Base-by-base conservation (phyloP, 1,140 invertebrate genomes). In the Adoxophyes honmai region DNA sequence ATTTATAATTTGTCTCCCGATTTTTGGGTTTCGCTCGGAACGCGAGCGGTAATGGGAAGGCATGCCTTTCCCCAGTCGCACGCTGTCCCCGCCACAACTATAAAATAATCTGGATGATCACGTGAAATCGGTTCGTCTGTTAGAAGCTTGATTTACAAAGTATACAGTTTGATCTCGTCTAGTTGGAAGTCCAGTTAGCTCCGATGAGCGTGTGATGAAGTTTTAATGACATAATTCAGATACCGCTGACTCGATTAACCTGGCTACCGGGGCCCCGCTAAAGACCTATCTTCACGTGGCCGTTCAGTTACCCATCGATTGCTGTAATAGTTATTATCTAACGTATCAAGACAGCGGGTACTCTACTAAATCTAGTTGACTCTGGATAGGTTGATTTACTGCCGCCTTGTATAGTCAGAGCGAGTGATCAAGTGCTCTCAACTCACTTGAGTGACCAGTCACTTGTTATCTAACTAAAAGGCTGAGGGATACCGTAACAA, bases 221-320 rank as follows among this genome's bases (percentile, higher is more conserved):
- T 78, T 85, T 85, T 85, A 83, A 86, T 86, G 81, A 78, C 73
- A 82, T 80, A 83, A 84, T 85, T 67, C 72, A 69, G 72, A 81
- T 83, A 86, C 75, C 74, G 78, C 75, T 75, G 73, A 81, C 71
- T 86, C 75, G 66, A 83, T 88, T 86, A 86, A 74, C 70, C 73
- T 58, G 61, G 70, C 76, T 78, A 72, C 74, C 64, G 67, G 51
- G 59, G 48, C 62, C 28, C 38, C 57, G 60, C 48, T 74, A 75
- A 68, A 72, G 72, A 77, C 73, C 75, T 75, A 79, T 80, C 71
- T 75, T 78, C 67, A 66, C 61, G 65, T 65, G 51, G 55, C 55
- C 57, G 59, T 63, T 66, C 64, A 65, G 69, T 51, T 62, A 57
- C 52, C 52, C 52, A 60, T 16, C 70, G 64, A 66, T 57, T 56